Base-by-base conservation (phyloP, 1,140 invertebrate genomes). In the Arctopsyche grandis region DNA sequence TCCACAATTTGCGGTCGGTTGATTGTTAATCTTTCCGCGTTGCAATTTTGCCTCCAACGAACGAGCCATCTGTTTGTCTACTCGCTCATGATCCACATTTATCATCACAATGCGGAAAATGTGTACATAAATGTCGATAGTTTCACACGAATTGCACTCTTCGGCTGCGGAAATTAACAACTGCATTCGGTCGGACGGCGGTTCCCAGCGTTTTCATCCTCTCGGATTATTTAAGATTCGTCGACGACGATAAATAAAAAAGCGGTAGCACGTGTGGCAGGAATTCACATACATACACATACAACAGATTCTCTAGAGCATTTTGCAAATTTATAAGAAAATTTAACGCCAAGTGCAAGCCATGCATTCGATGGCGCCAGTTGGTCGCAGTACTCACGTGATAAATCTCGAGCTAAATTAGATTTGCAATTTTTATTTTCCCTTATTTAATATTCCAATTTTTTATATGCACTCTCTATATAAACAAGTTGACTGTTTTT, bases 311-410 rank as follows among this genome's bases (percentile, higher is more conserved):
- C 16, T 10, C 38, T 38, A 69, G 66, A 26, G 66, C 69, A 44
- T 16, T 46, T 71, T 71, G 69, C 69, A 71, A 71, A 71, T 66
- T 46, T 71, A 71, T 71, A 71, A 71, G 69, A 71, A 71, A 71
- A 46, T 46, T 71, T 71, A 48, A 16, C 43, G 43, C 16, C 69
- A 22, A 46, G 43, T 44, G 69, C 69, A 71, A 5, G 44, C 69
- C 29, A 71, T 46, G 69, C 69, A 46, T 48, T 71, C 38, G 38
- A 71, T 21, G 69, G 44, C 69, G 38, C 69, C 24, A 71, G 44
- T 21, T 44, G 69, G 0, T 29, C 69, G 16, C 9, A 19, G 9
- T 44, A 21, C 29, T 9, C 44, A 38, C 38, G 16, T 46, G 69
- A 71, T 71, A 71, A 44, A 48, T 46, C 16, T 5, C 38, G 5